Percentiles rank a stretch among this genome's conserved stretches.
phyloP scores from a whole-genome alignment of 2,113 vertebrate species.

The Myxocyprinus asiaticus region DNA sequence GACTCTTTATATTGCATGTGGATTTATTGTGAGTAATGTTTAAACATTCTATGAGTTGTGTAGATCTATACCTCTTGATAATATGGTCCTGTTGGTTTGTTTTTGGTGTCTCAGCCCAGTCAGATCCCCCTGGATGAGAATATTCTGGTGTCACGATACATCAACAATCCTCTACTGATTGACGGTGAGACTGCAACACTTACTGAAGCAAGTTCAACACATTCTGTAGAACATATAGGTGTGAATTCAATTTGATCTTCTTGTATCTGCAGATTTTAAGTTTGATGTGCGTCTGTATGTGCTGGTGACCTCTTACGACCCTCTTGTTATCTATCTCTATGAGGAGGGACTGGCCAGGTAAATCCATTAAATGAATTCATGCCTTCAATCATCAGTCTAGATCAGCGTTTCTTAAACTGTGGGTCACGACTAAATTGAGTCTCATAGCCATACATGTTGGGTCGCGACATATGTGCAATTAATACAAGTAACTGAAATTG shows the following conservation, averaged over 20 bases:
- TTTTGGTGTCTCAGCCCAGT: conserved; percentile 78
- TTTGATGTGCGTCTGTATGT: conserved; percentile 96
- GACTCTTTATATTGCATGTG: too few species aligned
- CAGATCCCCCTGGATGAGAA: conserved; percentile 95
- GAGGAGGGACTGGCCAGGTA: conserved; percentile 96
- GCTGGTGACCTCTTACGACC: conserved; percentile 94
- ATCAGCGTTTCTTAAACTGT: not conserved
- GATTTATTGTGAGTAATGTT: too few species aligned
- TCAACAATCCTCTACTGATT: conserved; percentile 90
- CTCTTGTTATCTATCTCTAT: conserved; percentile 91
- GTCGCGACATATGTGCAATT: too few species aligned
- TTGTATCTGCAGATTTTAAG: conserved; percentile 84
- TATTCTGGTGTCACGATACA: conserved; percentile 92
- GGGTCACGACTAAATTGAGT: too few species aligned
- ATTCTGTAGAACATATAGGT: not conserved
- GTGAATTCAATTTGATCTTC: conserved; percentile 24
- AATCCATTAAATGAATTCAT: conserved; percentile 37
- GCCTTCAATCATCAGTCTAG: not conserved
- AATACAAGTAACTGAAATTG: too few species aligned
- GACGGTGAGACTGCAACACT: conserved; percentile 81
- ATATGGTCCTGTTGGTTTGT: not conserved
- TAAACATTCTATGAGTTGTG: too few species aligned
- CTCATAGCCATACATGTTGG: too few species aligned
- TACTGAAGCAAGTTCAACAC: not conserved
- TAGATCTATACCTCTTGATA: not conserved